Evolutionary conservation across 53 echinoderm and acorn worm genomes (phyloP), one percentile per base, ranked within the genome.

Genomic region (Paracentrotus lividus): DNA sequence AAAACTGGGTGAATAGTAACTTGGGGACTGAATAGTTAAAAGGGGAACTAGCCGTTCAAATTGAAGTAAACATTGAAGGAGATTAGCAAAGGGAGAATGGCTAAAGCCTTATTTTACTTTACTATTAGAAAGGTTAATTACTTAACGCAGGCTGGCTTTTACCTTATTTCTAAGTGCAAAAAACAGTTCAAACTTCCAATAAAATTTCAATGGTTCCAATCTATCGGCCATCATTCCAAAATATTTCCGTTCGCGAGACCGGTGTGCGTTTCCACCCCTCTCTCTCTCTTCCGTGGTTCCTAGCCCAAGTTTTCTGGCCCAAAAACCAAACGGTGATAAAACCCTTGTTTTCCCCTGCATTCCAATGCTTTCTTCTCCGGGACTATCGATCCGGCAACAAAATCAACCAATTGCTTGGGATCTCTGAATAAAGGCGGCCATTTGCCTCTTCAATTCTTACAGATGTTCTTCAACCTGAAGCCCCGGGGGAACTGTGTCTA

Each of bases 131-230:
- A 64, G 58, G 90, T 65, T 64, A 89, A 89, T 89, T 89, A 89
- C 90, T 27, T n/a, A n/a, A n/a, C 33, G 27, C 29, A 26, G 26
- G 40, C 57, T 89, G 90, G 59, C 90, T 49, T 21, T 89, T 89
- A 89, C 90, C 90, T 59, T 45, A 42, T 61, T n/a, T 59, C 36
- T 65, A 89, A 65, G 45, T 89, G 65, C 90, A n/a, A n/a, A n/a
- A n/a, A 60, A 64, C 90, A 64, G 90, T 89, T 64, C 90, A 89
- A 89, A n/a, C n/a, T n/a, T 42, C 66, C 90, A 89, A 89, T 89
- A 89, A 89, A n/a, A n/a, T n/a, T 42, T 56, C 90, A 34, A 89
- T 89, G 90, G 64, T 89, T 89, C 1, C 90, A 89, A 89, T 61
- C 58, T 57, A 89, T 65, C 43, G 65, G 43, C n/a, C 36, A 65